Evolutionary conservation across 2,888 invertebrate genomes (phyloP).

Genomic region (Timema cristinae): DNA sequence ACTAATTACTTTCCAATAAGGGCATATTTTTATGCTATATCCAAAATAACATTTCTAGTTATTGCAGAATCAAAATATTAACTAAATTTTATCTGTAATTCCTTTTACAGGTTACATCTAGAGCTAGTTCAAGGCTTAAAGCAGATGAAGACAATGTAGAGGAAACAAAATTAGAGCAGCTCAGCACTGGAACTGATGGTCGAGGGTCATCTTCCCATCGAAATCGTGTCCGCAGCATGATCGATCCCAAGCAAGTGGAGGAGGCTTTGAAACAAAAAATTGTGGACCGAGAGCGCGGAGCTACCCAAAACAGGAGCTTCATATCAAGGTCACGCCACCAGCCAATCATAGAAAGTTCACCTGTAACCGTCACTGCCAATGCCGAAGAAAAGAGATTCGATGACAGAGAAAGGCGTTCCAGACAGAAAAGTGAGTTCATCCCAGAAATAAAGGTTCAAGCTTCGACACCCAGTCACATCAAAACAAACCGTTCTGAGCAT

Average conservation of each 20-base stretch:
- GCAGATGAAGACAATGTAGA: too few species aligned
- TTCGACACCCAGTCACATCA: conserved; percentile 40
- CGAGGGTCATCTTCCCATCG: conserved; percentile 39
- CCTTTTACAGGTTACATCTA: too few species aligned
- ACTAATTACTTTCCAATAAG: too few species aligned
- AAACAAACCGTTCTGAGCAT: conserved; percentile 47
- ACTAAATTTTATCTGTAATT: too few species aligned
- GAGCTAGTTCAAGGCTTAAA: too few species aligned
- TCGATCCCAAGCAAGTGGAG: conserved; percentile 46
- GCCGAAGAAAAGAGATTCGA: neutral
- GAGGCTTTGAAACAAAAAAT: conserved; percentile 32
- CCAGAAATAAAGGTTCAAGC: conserved; percentile 53
- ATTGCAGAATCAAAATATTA: too few species aligned
- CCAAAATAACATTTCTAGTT: too few species aligned
- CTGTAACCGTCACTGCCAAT: neutral
- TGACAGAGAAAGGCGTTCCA: neutral
- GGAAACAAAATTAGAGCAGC: conserved; percentile 20
- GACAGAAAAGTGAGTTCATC: conserved; percentile 39
- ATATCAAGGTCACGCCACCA: neutral
- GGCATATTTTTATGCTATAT: too few species aligned
- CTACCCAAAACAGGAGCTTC: conserved; percentile 21
- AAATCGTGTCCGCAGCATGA: conserved; percentile 46
- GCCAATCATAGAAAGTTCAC: neutral
- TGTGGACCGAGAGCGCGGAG: conserved; percentile 28
- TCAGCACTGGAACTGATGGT: conserved; percentile 26